phyloP scores from a whole-genome alignment of 2,797 vertebrate species.

The Mionectes olivaceus region DNA sequence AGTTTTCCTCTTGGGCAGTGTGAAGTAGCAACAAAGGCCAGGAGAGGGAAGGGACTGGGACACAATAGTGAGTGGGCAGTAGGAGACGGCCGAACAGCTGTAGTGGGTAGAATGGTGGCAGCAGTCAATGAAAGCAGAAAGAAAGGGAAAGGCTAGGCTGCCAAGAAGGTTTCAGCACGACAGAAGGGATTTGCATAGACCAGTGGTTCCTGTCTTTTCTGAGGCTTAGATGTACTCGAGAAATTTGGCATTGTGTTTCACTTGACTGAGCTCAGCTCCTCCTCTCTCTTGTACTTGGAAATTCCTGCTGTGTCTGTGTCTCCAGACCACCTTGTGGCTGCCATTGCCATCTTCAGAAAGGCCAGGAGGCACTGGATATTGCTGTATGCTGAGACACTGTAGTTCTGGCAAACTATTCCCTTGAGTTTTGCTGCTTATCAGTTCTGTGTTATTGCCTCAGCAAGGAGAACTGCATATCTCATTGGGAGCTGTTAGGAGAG shows the following conservation, averaged over 20 bases:
- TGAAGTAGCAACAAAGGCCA: not conserved
- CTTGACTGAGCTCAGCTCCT: not conserved
- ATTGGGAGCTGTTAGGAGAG: not conserved
- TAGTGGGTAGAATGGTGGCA: not conserved
- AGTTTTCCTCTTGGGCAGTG: not conserved
- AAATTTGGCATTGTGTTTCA: not conserved
- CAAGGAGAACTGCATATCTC: not conserved
- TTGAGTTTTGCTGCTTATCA: not conserved
- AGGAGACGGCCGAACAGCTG: not conserved
- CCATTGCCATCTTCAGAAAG: not conserved
- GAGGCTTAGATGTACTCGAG: not conserved
- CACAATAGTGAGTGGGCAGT: not conserved
- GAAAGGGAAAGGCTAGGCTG: not conserved
- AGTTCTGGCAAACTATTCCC: not conserved
- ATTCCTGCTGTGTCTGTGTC: not conserved
- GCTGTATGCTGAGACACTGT: accelerated
- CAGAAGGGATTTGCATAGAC: constrained; percentile 47
- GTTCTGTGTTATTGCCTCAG: not conserved
- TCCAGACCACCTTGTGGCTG: not conserved
- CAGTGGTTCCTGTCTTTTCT: constrained; percentile 25
- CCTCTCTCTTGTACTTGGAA: not conserved
- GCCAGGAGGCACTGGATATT: not conserved
- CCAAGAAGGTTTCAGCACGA: not conserved
- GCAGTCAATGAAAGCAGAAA: not conserved
- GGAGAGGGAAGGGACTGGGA: not conserved